These are phyloP conservation scores for Sylvia atricapilla DNA, from an alignment of 2,113 vertebrate species.

Conservation along the genomic window DNA sequence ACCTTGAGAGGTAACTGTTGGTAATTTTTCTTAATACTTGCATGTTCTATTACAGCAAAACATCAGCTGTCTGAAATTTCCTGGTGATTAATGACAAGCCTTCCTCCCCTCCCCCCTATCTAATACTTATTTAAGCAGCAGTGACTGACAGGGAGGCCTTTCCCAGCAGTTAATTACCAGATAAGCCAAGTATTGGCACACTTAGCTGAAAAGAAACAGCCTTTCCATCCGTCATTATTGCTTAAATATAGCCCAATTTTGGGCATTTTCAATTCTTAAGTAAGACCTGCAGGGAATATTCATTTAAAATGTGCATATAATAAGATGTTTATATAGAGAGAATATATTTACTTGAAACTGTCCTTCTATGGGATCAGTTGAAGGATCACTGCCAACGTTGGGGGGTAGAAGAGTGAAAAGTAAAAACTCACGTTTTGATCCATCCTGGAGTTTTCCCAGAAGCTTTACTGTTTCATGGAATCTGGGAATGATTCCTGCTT, in stretches of 20 bases:
- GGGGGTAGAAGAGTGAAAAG: neutral
- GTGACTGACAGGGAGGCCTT: constrained; percentile 1
- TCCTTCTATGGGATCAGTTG: neutral
- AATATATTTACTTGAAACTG: neutral
- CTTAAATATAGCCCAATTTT: neutral
- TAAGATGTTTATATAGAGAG: neutral
- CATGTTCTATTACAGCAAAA: neutral
- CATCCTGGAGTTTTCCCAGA: neutral
- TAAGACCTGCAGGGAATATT: neutral
- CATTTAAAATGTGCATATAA: neutral
- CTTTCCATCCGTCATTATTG: neutral
- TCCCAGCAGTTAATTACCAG: neutral
- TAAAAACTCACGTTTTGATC: neutral
- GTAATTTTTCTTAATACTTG: neutral
- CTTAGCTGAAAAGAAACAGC: neutral
- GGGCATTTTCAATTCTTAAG: neutral
- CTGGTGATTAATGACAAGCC: neutral
- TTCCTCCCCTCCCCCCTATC: neutral
- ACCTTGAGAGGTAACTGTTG: neutral
- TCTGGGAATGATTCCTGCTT: neutral
- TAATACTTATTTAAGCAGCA: neutral
- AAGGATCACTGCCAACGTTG: neutral
- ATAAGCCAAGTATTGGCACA: neutral
- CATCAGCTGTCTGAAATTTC: neutral
- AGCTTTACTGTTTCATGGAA: neutral